A percentile compares a stretch with the other conserved stretches of the same genome.
Conservation (phyloP, 2,797 vertebrate genomes). For the Dipus sagitta region DNA sequence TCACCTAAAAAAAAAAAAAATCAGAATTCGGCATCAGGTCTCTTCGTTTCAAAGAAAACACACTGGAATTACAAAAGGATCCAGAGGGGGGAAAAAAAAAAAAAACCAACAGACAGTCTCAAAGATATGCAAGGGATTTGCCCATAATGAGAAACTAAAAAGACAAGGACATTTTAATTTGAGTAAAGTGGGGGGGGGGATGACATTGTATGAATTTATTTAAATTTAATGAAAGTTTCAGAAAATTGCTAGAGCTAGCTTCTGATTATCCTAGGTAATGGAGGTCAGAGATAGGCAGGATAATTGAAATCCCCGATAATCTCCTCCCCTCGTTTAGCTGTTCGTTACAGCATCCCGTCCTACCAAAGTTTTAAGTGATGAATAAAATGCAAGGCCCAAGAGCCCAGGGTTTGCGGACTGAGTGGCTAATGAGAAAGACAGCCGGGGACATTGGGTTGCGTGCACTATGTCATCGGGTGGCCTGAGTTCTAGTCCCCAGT, state of each 20-base stretch:
- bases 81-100: constrained; percentile 55
- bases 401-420: background rate
- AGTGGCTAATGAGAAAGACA: background rate
- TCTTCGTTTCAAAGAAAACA: constrained; percentile 75
- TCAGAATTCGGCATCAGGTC: constrained; percentile 70
- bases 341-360: constrained; percentile 36
- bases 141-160: constrained; percentile 62
- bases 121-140: constrained; percentile 57
- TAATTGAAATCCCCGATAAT: constrained; percentile 79
- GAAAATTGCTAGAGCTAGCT: constrained; percentile 74
- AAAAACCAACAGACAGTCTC: constrained; percentile 65
- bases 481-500: background rate
- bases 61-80: constrained; percentile 76
- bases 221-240: constrained; percentile 81
- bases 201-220: constrained; percentile 74
- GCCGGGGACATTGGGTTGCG: background rate
- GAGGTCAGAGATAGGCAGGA: constrained; percentile 72
- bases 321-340: constrained; percentile 66
- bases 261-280: constrained; percentile 78
- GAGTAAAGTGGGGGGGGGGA: background rate
- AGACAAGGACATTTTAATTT: constrained; percentile 78
- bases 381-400: background rate
- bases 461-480: background rate
- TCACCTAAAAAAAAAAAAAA: constrained; percentile 71
- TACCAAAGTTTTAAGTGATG: constrained; percentile 62